Conservation (phyloP, 2,888 invertebrate genomes). For the Polietes domitor region DNA sequence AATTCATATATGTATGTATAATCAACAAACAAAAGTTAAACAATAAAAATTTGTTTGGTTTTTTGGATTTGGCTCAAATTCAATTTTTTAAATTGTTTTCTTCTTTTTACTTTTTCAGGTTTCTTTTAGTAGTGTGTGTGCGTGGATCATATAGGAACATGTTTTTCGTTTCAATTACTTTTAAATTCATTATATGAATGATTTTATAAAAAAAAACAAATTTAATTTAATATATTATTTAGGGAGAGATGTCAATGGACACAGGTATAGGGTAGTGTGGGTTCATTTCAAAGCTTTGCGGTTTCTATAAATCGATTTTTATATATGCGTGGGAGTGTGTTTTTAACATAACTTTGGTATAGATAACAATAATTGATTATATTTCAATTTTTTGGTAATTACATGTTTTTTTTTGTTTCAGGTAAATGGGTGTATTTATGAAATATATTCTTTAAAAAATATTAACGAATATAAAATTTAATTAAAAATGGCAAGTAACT, state of each 20-base stretch:
- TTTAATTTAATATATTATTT: slow-evolving; percentile 33
- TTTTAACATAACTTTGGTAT: slow-evolving; percentile 57
- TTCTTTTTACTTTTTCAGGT: neutral
- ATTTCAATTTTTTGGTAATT: slow-evolving; percentile 32
- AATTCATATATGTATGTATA: too few species aligned
- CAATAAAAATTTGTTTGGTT: neutral
- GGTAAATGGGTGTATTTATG: slow-evolving; percentile 11
- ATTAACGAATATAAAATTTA: slow-evolving; percentile 2
- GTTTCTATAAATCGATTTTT: neutral
- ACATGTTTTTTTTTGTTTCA: neutral
- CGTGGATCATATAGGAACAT: neutral
- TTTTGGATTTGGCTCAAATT: neutral
- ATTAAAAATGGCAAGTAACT: slow-evolving; percentile 33
- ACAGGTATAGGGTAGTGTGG: neutral
- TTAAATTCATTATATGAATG: neutral
- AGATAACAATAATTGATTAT: slow-evolving; percentile 26
- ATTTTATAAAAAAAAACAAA: neutral
- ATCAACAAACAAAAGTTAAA: neutral
- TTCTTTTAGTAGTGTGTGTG: neutral
- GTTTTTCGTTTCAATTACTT: neutral
- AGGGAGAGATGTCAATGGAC: too few species aligned
- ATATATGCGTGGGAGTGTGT: too few species aligned
- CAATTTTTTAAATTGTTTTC: neutral
- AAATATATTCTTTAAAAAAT: neutral
- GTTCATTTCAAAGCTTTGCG: neutral